Evolutionary conservation across 2,797 vertebrate genomes (phyloP).

Genomic region (Periophthalmus magnuspinnatus): DNA sequence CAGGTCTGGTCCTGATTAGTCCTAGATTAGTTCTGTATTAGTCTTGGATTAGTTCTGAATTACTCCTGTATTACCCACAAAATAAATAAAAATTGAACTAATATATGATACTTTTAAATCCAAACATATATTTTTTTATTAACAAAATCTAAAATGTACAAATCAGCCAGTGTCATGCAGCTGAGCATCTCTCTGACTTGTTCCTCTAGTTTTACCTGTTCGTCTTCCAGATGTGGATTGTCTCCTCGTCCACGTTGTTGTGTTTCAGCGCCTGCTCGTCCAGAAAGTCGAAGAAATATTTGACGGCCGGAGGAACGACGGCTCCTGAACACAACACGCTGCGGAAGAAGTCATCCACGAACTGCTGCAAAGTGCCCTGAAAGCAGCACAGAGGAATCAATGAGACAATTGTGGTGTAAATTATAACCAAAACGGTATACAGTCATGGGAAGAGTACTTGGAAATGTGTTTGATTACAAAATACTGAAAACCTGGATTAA

Average conservation of each 20-base stretch:
- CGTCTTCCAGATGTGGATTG: constrained; percentile 99
- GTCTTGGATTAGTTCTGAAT: not conserved
- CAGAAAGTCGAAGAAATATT: constrained; percentile 98
- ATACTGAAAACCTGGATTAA: too few relatives aligned
- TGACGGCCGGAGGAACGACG: constrained; percentile 93
- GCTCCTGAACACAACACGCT: constrained; percentile 90
- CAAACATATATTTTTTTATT: too few relatives aligned
- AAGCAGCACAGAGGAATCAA: not conserved
- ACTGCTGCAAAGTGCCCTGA: constrained; percentile 97
- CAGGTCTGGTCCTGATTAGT: not conserved
- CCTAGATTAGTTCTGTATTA: not conserved
- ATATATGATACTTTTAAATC: too few relatives aligned
- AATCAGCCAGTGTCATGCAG: too few relatives aligned
- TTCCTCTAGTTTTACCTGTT: constrained; percentile 82
- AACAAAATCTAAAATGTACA: too few relatives aligned
- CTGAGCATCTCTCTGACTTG: too few relatives aligned
- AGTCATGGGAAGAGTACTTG: too few relatives aligned
- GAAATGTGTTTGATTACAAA: too few relatives aligned
- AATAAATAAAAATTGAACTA: too few relatives aligned
- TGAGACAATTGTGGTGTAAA: not conserved
- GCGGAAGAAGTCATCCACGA: constrained; percentile 97
- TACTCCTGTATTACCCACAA: not conserved
- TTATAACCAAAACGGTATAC: not conserved
- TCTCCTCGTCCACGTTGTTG: constrained; percentile 94
- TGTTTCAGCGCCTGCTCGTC: constrained; percentile 96